Evolutionary conservation across 1,140 invertebrate genomes (phyloP).

Genomic region (Xylocopa sonorina): DNA sequence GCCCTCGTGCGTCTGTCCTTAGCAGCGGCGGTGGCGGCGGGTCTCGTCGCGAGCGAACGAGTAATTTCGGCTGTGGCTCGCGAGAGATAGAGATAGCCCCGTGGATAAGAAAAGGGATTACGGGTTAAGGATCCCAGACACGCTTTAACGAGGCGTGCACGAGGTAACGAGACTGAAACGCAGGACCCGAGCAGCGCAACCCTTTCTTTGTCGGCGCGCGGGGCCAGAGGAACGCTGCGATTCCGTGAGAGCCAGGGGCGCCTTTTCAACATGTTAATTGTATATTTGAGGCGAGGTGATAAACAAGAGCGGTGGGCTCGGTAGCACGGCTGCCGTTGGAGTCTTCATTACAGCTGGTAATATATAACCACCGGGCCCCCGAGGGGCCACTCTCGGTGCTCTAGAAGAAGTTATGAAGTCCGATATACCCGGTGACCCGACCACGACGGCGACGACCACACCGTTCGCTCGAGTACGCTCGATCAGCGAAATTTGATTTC

Average conservation of each 20-base stretch:
- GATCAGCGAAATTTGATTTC: constrained; percentile 5
- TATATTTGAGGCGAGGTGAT: constrained; percentile 72
- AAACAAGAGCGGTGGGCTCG: constrained; percentile 64
- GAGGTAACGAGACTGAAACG: constrained; percentile 38
- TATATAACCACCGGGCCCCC: constrained; percentile 66
- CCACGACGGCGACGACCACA: not conserved
- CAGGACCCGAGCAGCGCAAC: not conserved
- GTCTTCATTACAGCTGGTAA: constrained; percentile 70
- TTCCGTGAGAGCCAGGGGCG: constrained; percentile 38
- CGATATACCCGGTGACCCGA: constrained; percentile 56
- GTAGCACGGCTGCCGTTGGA: constrained; percentile 60
- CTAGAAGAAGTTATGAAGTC: constrained; percentile 59
- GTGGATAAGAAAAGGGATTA: constrained; percentile 38
- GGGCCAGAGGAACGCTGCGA: not conserved
- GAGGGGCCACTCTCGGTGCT: constrained; percentile 53
- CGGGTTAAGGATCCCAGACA: constrained; percentile 32
- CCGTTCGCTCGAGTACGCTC: not conserved
- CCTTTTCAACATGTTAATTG: constrained; percentile 72
- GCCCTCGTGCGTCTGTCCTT: not conserved
- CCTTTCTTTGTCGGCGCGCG: constrained; percentile 31
- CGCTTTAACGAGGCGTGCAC: constrained; percentile 40
- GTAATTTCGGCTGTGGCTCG: constrained; percentile 13
- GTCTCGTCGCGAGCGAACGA: not conserved
- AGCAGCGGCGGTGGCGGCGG: too few relatives aligned
- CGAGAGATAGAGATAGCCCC: not conserved